A percentile compares a stretch with the other conserved stretches of the same genome.
Conservation (phyloP, 2,797 vertebrate genomes). For the Carapus acus region DNA sequence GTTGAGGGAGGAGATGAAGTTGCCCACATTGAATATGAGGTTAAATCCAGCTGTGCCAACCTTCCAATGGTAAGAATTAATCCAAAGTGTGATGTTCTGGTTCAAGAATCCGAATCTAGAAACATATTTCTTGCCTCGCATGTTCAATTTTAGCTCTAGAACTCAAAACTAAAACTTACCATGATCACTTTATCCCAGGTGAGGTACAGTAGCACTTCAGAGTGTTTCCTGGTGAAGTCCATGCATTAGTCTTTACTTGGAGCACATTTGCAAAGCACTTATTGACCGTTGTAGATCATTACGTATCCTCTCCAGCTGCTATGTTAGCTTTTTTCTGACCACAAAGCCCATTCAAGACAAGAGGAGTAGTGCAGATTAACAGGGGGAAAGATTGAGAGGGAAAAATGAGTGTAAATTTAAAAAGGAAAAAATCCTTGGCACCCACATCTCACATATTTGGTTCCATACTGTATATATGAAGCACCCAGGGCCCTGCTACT, state of each 20-base stretch:
- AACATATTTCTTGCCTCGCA: no score
- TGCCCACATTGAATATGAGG: slow-evolving; percentile 94
- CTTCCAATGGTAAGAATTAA: slow-evolving; percentile 78
- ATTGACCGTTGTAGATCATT: slow-evolving; percentile 6
- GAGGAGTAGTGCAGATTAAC: slow-evolving; percentile 21
- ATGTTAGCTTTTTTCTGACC: slow-evolving; percentile 28
- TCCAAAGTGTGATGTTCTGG: no score
- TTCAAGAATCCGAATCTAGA: no score
- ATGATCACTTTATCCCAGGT: no score
- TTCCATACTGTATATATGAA: slow-evolving; percentile 51
- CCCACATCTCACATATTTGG: slow-evolving; percentile 40
- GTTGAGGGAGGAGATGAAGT: slow-evolving; percentile 70
- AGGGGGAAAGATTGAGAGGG: slow-evolving; percentile 11
- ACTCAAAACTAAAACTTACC: no score
- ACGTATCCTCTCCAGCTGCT: slow-evolving; percentile 22
- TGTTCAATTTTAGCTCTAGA: no score
- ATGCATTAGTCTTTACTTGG: slow-evolving; percentile 1
- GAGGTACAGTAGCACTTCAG: no score
- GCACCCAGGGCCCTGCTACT: slow-evolving; percentile 29
- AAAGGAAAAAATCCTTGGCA: slow-evolving; percentile 35
- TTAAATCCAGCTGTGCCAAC: slow-evolving; percentile 90
- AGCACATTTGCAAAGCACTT: not conserved
- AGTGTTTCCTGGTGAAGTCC: not conserved
- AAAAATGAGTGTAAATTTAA: slow-evolving; percentile 35
- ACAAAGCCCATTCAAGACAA: slow-evolving; percentile 16